Percentiles rank a stretch among this genome's conserved stretches.
Conservation (phyloP, 2,888 invertebrate genomes). For the Sthenelais limicola region DNA sequence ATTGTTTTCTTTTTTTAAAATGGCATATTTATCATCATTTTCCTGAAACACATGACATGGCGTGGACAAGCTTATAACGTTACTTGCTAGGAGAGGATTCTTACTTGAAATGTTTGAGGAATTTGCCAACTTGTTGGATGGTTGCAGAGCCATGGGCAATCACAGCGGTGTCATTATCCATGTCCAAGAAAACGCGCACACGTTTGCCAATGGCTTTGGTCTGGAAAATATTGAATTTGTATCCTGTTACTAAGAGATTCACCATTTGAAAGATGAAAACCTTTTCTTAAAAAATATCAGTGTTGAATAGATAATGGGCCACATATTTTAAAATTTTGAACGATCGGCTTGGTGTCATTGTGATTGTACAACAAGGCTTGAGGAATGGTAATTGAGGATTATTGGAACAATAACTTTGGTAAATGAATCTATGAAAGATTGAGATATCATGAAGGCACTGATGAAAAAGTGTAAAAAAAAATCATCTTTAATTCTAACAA, state of each 20-base stretch:
- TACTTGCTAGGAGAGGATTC: too few species aligned
- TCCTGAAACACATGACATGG: not conserved
- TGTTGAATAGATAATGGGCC: not conserved
- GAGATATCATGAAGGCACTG: not conserved
- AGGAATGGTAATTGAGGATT: not conserved
- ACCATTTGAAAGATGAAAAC: not conserved
- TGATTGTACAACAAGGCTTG: not conserved
- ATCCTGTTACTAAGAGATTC: not conserved
- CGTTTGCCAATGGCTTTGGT: constrained; percentile 1
- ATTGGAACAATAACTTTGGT: not conserved
- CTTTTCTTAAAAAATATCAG: not conserved
- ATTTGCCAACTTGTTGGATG: constrained; percentile 23
- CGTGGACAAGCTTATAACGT: too few species aligned
- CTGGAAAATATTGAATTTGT: not conserved
- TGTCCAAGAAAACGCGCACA: not conserved
- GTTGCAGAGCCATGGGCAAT: not conserved
- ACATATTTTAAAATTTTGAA: not conserved
- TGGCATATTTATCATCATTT: not conserved
- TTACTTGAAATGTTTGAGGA: constrained; percentile 34
- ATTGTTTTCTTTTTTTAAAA: too few species aligned
- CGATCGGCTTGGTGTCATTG: not conserved
- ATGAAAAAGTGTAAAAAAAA: not conserved
- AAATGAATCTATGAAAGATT: not conserved
- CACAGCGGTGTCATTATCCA: constrained; percentile 6
- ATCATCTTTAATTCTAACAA: too few species aligned